phyloP scores from a whole-genome alignment of 2,797 vertebrate genomes.

The Periparus ater region DNA sequence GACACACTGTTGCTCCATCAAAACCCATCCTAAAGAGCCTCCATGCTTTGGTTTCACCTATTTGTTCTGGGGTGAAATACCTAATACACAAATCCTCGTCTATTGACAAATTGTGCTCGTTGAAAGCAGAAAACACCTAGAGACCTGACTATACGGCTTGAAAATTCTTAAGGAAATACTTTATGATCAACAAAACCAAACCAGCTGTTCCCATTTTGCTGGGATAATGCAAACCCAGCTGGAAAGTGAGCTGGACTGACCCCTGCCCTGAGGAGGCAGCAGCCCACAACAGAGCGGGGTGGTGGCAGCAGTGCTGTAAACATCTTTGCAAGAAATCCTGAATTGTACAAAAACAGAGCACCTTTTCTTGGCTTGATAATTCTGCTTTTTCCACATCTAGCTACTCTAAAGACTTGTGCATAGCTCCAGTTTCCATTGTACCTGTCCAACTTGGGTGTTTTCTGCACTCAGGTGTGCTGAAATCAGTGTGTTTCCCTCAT shows the following conservation, averaged over 20 bases:
- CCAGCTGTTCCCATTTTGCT: constrained; percentile 22
- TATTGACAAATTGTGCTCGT: neutral
- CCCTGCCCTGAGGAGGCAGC: neutral
- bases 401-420: neutral
- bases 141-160: neutral
- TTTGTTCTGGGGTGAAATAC: neutral
- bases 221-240: constrained; percentile 15
- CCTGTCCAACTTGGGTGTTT: rapidly evolving
- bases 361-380: rapidly evolving
- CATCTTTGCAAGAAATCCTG: neutral
- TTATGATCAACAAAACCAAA: constrained; percentile 29
- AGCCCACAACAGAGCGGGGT: neutral
- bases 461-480: neutral
- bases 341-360: neutral
- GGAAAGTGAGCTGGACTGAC: neutral
- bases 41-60: neutral
- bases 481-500: neutral
- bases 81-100: neutral
- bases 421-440: neutral
- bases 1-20: neutral
- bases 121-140: neutral
- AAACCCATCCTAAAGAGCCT: neutral
- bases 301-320: neutral
- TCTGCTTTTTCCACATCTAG: neutral
- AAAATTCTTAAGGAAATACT: constrained; percentile 23